phyloP scores from a whole-genome alignment of 2,888 invertebrate genomes.

The Idaea biselata region DNA sequence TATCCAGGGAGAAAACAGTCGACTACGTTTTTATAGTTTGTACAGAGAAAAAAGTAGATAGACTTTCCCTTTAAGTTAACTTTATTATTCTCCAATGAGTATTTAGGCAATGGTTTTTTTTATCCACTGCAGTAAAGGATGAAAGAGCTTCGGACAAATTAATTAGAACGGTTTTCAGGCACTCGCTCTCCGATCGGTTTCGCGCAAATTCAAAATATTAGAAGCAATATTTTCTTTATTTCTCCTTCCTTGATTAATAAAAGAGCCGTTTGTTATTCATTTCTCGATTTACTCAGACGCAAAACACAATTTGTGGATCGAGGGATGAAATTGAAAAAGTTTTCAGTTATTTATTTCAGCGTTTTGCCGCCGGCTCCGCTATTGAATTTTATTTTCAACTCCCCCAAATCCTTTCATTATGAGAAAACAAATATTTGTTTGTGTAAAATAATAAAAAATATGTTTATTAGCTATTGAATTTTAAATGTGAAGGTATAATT shows the following conservation, averaged over 20 bases:
- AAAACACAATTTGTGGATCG: constrained; percentile 76
- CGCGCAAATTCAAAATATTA: constrained; percentile 5
- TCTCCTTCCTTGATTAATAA: constrained; percentile 54
- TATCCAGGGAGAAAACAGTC: no score
- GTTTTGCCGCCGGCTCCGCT: constrained; percentile 56
- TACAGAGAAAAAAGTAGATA: no score
- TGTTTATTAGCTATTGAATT: constrained; percentile 15
- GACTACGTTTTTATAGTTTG: no score
- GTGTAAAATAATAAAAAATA: constrained; percentile 17
- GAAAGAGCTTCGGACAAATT: not conserved
- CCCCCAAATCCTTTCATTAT: constrained; percentile 46
- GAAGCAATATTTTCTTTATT: constrained; percentile 8
- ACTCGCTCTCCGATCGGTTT: not conserved
- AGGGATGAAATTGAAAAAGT: constrained; percentile 77
- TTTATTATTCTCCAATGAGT: not conserved
- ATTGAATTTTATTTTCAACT: constrained; percentile 66
- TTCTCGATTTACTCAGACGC: constrained; percentile 73
- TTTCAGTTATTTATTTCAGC: constrained; percentile 76
- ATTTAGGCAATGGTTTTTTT: not conserved
- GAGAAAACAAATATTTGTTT: constrained; percentile 29
- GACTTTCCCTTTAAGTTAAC: no score
- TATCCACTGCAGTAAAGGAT: not conserved
- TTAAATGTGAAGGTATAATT: not conserved
- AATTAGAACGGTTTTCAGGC: not conserved
- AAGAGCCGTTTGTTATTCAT: constrained; percentile 72